A percentile compares a stretch with the other conserved stretches of the same genome.
Evolutionary conservation across 2,113 vertebrate genomes (phyloP).

Genomic region (Sitta europaea): DNA sequence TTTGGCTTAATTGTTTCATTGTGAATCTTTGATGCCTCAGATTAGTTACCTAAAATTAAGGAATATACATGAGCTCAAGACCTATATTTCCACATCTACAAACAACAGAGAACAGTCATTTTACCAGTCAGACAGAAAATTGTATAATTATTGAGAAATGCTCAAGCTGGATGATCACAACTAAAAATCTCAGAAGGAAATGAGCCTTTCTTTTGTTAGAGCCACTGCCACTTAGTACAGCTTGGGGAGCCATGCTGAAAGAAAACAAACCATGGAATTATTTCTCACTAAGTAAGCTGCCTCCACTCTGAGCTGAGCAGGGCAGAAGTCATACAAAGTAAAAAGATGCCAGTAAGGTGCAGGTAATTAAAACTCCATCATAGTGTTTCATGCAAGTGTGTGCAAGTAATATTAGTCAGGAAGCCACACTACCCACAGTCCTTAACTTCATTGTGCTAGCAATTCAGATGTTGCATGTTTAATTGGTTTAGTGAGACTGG

Average conservation of each 20-base stretch:
- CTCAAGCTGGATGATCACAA: background rate
- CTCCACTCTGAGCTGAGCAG: background rate
- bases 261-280: background rate
- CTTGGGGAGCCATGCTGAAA: background rate
- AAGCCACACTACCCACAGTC: background rate
- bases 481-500: background rate
- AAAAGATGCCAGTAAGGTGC: background rate
- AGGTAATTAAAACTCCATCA: background rate
- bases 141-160: background rate
- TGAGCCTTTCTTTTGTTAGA: background rate
- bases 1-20: background rate
- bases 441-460: background rate
- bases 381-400: background rate
- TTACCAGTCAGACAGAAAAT: background rate
- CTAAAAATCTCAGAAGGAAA: background rate
- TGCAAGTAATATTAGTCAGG: background rate
- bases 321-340: background rate
- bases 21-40: background rate
- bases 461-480: rapidly evolving
- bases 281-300: background rate
- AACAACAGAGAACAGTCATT: background rate
- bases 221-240: background rate
- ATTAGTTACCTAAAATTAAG: background rate
- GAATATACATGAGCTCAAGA: background rate
- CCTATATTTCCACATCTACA: background rate